Conservation (phyloP, 2,113 vertebrate species). For the Platichthys stellatus region DNA sequence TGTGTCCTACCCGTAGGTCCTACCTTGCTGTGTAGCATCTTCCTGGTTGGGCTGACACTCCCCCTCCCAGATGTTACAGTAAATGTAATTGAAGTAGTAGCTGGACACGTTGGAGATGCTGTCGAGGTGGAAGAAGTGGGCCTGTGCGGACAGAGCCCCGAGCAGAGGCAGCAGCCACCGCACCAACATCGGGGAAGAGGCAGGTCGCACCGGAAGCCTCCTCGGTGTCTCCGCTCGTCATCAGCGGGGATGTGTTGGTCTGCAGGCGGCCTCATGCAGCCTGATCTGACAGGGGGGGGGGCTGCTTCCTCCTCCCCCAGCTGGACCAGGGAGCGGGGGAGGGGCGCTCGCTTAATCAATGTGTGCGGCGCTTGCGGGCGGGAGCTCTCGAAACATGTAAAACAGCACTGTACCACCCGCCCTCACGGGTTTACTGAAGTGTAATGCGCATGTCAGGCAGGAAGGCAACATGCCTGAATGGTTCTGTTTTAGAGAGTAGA, state of each 20-base stretch:
- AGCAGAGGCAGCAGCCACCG: constrained; percentile 63
- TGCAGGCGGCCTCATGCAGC: neutral
- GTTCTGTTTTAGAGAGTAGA: too few relatives aligned
- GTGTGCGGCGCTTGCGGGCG: too few relatives aligned
- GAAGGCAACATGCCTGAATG: too few relatives aligned
- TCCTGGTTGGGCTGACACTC: constrained; percentile 84
- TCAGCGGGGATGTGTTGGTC: neutral
- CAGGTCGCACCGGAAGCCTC: neutral
- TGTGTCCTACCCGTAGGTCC: neutral
- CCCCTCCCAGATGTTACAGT: constrained; percentile 85
- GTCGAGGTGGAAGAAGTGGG: constrained; percentile 79
- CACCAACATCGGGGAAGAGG: constrained; percentile 66
- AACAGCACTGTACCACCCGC: too few relatives aligned
- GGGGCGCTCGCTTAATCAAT: too few relatives aligned
- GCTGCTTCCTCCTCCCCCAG: neutral
- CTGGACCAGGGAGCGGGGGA: neutral
- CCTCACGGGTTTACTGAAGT: too few relatives aligned
- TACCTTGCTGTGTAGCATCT: constrained; percentile 83
- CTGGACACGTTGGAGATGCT: constrained; percentile 83
- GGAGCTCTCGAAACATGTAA: too few relatives aligned
- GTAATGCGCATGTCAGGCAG: too few relatives aligned
- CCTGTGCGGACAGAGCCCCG: constrained; percentile 67
- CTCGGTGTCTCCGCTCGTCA: neutral
- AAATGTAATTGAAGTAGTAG: constrained; percentile 86
- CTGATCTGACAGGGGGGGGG: neutral